These are phyloP conservation scores for Barbus barbus DNA, from an alignment of 2,113 vertebrate species.

Conservation along the genomic window DNA sequence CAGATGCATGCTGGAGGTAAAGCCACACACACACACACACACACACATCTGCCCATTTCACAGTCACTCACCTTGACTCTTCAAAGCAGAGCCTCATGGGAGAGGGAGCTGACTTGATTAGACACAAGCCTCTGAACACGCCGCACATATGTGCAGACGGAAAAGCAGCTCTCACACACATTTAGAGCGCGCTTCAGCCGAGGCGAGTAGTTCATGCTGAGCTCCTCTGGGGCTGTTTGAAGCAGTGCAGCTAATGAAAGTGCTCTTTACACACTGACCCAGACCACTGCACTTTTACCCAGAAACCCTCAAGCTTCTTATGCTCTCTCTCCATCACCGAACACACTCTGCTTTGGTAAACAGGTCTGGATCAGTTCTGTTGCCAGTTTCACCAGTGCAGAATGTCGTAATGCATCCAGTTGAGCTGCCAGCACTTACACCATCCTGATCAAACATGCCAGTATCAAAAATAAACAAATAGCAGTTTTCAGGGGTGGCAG, in stretches of 20 bases:
- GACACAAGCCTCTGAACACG: not conserved
- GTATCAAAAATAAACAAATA: too few species aligned
- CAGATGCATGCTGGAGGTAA: conserved; percentile 97
- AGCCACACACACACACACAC: conserved; percentile 40
- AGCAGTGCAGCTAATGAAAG: not conserved
- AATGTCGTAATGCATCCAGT: not conserved
- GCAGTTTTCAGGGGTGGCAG: too few species aligned
- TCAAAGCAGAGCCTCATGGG: conserved; percentile 18
- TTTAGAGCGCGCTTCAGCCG: not conserved
- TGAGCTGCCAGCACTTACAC: not conserved
- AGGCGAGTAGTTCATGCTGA: not conserved
- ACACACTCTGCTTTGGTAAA: not conserved
- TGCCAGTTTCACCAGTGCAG: not conserved
- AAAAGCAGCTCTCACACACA: not conserved
- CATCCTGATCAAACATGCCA: too few species aligned
- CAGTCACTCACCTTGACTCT: conserved; percentile 7
- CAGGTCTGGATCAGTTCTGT: not conserved
- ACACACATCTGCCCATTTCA: conserved; percentile 32
- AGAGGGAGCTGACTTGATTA: conserved; percentile 8
- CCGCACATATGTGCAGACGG: too few species aligned
- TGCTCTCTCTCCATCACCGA: not conserved
- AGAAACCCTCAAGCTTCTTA: not conserved
- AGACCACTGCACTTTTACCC: conserved; percentile 5
- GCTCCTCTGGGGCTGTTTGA: not conserved
- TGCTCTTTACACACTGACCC: not conserved